Conservation (phyloP, 1,140 invertebrate genomes). For the Paraescarpia echinospica region DNA sequence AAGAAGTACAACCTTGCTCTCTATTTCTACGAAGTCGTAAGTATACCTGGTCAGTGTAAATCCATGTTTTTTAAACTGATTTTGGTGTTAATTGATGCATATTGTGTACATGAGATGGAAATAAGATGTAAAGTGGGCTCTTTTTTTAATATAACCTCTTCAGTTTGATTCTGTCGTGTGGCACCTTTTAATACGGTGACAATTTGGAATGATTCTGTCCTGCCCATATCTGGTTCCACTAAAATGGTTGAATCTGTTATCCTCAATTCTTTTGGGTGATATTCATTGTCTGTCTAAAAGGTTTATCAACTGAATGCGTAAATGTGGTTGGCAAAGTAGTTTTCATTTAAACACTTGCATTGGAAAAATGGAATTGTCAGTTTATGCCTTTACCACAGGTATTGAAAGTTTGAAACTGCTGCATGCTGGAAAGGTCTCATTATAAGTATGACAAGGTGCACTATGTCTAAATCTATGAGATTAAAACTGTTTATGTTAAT, state of each 20-base stretch:
- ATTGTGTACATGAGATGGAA: not conserved
- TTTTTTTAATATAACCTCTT: not conserved
- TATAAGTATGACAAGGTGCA: too few relatives aligned
- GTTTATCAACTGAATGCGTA: too few relatives aligned
- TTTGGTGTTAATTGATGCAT: not conserved
- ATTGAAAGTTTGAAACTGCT: too few relatives aligned
- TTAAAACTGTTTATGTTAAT: too few relatives aligned
- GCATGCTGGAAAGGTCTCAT: too few relatives aligned
- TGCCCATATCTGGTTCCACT: too few relatives aligned
- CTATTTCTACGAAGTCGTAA: slow-evolving; percentile 88
- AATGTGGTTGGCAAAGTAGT: too few relatives aligned
- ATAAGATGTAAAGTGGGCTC: not conserved
- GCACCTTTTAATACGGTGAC: not conserved
- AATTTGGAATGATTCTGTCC: not conserved
- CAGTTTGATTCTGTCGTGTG: not conserved
- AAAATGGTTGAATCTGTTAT: too few relatives aligned
- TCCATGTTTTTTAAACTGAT: not conserved
- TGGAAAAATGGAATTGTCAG: not conserved
- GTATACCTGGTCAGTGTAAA: slow-evolving; percentile 30
- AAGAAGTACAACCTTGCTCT: slow-evolving; percentile 90
- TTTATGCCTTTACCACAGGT: not conserved
- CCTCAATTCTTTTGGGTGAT: too few relatives aligned
- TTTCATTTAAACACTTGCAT: too few relatives aligned
- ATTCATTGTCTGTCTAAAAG: too few relatives aligned
- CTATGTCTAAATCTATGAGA: too few relatives aligned